These are phyloP conservation scores for Tyria jacobaeae DNA, from an alignment of 2,888 invertebrate species.

Conservation along the genomic window DNA sequence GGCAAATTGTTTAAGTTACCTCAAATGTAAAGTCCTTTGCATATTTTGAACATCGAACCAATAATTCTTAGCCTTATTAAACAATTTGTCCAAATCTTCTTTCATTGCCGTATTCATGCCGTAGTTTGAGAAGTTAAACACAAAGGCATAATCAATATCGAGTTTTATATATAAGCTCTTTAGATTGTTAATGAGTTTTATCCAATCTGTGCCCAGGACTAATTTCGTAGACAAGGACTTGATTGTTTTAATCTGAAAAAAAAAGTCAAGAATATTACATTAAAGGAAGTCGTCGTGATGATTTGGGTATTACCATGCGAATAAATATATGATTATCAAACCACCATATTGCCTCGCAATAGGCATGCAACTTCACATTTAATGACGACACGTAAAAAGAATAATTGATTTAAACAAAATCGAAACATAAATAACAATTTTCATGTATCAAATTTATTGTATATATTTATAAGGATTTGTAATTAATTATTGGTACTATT, in stretches of 20 bases:
- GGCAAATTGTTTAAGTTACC: constrained; percentile 58
- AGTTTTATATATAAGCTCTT: constrained; percentile 68
- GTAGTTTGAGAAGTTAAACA: constrained; percentile 70
- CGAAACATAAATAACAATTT: too few relatives aligned
- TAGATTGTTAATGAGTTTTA: constrained; percentile 66
- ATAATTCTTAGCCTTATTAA: constrained; percentile 59
- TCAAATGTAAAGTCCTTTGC: constrained; percentile 65
- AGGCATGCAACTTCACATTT: too few relatives aligned
- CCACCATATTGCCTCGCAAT: too few relatives aligned
- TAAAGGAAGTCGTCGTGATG: too few relatives aligned
- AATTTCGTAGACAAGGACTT: constrained; percentile 36
- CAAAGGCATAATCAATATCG: constrained; percentile 70
- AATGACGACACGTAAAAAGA: too few relatives aligned
- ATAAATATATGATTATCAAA: too few relatives aligned
- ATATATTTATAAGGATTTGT: too few relatives aligned
- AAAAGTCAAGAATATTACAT: too few relatives aligned
- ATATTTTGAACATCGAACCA: constrained; percentile 69
- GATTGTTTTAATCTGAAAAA: constrained; percentile 51
- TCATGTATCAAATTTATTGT: too few relatives aligned
- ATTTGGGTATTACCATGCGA: too few relatives aligned
- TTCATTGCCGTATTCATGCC: constrained; percentile 62
- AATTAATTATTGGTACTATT: too few relatives aligned
- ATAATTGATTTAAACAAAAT: too few relatives aligned
- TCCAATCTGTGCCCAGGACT: constrained; percentile 67
- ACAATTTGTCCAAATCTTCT: constrained; percentile 43